Conservation (phyloP, 1,140 invertebrate species). For the Akabosia matsudoensis region DNA sequence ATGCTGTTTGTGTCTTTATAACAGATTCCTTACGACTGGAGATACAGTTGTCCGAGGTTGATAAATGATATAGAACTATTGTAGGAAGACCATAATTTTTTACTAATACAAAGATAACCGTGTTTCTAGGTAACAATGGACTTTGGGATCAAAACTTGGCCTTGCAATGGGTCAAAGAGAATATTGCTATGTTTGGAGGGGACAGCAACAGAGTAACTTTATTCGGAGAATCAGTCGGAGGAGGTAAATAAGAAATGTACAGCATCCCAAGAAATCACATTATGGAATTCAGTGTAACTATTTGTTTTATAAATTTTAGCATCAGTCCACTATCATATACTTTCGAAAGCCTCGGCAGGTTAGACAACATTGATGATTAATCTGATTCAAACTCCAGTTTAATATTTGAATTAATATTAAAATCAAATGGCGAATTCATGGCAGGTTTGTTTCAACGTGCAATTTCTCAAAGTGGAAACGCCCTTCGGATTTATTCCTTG, state of each 20-base stretch:
- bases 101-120: not conserved
- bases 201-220: not conserved
- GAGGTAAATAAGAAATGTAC: not conserved
- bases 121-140: not conserved
- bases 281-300: not conserved
- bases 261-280: no score
- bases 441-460: slow-evolving; percentile 3
- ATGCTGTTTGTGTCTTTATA: not conserved
- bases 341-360: slow-evolving; percentile 5
- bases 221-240: slow-evolving; percentile 8
- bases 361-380: not conserved
- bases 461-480: slow-evolving; percentile 3
- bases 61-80: not conserved
- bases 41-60: slow-evolving; percentile 7
- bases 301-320: not conserved
- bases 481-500: not conserved
- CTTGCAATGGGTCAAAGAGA: slow-evolving; percentile 9
- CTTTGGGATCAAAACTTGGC: slow-evolving; percentile 21
- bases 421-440: not conserved
- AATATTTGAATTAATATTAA: not conserved
- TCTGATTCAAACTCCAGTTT: not conserved
- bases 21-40: slow-evolving; percentile 10
- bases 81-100: not conserved
- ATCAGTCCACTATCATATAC: slow-evolving; percentile 2
- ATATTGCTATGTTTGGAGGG: not conserved